Evolutionary conservation across 2,888 invertebrate species (phyloP), one percentile per base, ranked within the genome.

Genomic region (Argyresthia albistria): DNA sequence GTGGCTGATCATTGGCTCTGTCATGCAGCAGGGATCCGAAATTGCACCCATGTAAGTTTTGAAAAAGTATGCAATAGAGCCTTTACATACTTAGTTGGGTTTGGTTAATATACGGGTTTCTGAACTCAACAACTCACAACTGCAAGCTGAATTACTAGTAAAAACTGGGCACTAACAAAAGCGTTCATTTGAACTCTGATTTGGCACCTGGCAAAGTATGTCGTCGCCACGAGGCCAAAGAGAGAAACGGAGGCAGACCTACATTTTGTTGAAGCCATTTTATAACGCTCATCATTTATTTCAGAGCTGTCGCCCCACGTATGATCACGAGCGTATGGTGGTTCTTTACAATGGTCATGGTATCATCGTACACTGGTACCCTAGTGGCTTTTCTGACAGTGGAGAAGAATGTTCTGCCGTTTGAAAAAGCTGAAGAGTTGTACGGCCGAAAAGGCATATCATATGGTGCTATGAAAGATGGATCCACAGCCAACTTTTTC

Each of bases 11-110:
- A 92, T 95, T 56, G 95, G 95, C 4, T 93, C 94, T 52, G 90
- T 96, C 54, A 90, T 96, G 89, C 96, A 96, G 63, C 96, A 97
- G 66, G 96, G 97, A 11, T 92, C 95, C 10, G 96, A 97, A 79
- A 91, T 96, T 60, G 95, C 95, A 0, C 95, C 96, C 1, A 93
- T 94, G 95, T 95, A 77, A 63, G 73, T 66, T 25, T 25, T 25
- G 25, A 6, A 25, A 25, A 2, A 25, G 3, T 25, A 25, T 2
- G 6, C n/a, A n/a, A n/a, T n/a, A n/a, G n/a, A n/a, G n/a, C n/a
- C n/a, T n/a, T n/a, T n/a, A n/a, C n/a, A n/a, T n/a, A n/a, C n/a
- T n/a, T n/a, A n/a, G 25, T 2, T 25, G 25, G 25, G 25, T 25
- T 25, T 25, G 2, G 25, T 25, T 6, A 25, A 4, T 4, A 25